These are phyloP conservation scores for Microhierax caerulescens DNA, from an alignment of 2,797 vertebrate species.

Conservation along the genomic window DNA sequence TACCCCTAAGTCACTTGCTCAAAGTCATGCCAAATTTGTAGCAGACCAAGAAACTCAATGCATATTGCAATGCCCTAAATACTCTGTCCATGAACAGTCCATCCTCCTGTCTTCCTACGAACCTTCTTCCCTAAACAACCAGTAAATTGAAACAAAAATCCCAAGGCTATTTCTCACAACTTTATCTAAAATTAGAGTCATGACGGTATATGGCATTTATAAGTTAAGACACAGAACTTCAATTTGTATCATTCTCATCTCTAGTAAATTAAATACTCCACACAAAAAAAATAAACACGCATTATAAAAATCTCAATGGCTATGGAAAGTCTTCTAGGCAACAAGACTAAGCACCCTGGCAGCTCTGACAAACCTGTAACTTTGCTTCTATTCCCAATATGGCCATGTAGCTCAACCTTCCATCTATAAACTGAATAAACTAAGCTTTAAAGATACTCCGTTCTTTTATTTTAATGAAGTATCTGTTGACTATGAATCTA, in stretches of 20 bases:
- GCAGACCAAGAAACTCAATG: neutral
- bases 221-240: neutral
- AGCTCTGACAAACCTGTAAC: neutral
- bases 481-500: neutral
- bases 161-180: neutral
- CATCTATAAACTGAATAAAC: neutral
- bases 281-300: neutral
- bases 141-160: neutral
- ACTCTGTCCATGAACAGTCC: rapidly evolving
- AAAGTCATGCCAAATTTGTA: neutral
- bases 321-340: neutral
- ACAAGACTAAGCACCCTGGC: neutral
- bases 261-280: neutral
- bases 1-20: neutral
- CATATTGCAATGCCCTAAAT: neutral
- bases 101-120: neutral
- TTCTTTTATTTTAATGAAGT: neutral
- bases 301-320: neutral
- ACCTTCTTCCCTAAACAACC: neutral
- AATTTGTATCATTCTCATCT: neutral
- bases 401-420: neutral
- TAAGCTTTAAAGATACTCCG: neutral
- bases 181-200: neutral
- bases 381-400: neutral
- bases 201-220: neutral